Percentiles rank a stretch among this genome's conserved stretches.
Evolutionary conservation across 2,113 vertebrate genomes (phyloP).

Genomic region (Tetrao urogallus): DNA sequence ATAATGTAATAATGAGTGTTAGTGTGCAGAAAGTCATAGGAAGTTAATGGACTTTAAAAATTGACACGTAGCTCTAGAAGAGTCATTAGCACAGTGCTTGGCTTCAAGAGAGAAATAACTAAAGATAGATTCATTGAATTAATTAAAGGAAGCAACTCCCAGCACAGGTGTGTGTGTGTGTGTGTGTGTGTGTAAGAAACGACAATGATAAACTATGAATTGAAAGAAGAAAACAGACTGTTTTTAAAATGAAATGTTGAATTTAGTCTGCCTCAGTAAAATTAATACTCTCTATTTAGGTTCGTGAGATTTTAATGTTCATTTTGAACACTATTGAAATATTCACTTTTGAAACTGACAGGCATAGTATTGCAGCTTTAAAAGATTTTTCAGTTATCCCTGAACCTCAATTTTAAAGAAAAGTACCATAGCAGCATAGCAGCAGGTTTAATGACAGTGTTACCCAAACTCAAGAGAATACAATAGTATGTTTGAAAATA

Average conservation of each 20-base stretch:
- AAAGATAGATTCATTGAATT: conserved; percentile 39
- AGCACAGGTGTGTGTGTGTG: not conserved
- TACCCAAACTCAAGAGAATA: not conserved
- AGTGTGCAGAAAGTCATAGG: conserved; percentile 55
- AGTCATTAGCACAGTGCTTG: conserved; percentile 52
- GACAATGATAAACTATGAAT: conserved; percentile 1
- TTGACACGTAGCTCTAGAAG: conserved; percentile 49
- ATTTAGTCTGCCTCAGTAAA: not conserved
- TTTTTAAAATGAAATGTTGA: not conserved
- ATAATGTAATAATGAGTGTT: conserved; percentile 58
- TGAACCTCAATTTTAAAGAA: not conserved
- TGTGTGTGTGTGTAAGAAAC: not conserved
- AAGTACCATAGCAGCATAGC: not conserved
- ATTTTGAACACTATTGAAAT: not conserved
- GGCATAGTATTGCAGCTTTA: not conserved
- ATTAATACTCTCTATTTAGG: not conserved
- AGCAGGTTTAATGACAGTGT: not conserved
- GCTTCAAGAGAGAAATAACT: conserved; percentile 14
- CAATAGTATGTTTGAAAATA: not conserved
- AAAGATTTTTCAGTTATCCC: not conserved
- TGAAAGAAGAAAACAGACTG: not conserved
- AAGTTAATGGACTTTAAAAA: conserved; percentile 69
- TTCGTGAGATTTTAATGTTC: not conserved
- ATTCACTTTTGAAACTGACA: not conserved
- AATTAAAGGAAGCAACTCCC: conserved; percentile 44